Evolutionary conservation across 2,797 vertebrate species (phyloP), one percentile per base, ranked within the genome.

Genomic region (Micrastur ruficollis): DNA sequence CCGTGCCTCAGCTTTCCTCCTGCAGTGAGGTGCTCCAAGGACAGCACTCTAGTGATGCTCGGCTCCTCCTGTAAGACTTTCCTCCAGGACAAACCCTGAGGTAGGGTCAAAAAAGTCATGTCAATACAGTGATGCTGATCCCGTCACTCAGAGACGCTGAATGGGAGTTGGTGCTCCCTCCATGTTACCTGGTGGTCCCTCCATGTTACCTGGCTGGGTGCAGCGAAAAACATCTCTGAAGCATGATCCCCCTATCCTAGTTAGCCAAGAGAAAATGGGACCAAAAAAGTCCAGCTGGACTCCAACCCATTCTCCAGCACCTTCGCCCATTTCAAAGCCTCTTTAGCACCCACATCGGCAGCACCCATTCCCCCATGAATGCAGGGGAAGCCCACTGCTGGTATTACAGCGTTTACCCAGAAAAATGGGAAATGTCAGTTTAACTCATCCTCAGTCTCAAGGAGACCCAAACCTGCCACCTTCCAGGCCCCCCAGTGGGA

Each of bases 201-300:
- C 32, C 46, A 0, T 6, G 3, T 16, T 34, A 47, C 34, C 8
- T 47, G 17, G 5, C 3, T 44, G 32, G 4, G 3, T n/a, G 22
- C 9, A 40, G 38, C 42, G 31, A 62, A 94, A 83, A 70, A 4
- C 13, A n/a, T 8, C 13, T n/a, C 55, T 21, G 27, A 67, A 67
- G 32, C 1, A 1, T 1, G 1, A 19, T 12, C 1, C 2, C 6
- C 12, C 16, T 29, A 2, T 27, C 9, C 27, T 8, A 3, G 1
- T 25, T 47, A 80, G 7, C 32, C 31, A 46, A 52, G 8, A 61
- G 25, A 74, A 78, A 66, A 52, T 1, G 2, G 25, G 32, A 68
- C 12, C 12, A 53, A 49, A 62, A 63, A 3, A 1, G 14, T n/a
- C 14, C 5, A 21, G 31, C 29, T 71, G 19, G 18, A 27, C 25